phyloP scores from a whole-genome alignment of 2,797 vertebrate species.

The Mormyrops attenuatus region DNA sequence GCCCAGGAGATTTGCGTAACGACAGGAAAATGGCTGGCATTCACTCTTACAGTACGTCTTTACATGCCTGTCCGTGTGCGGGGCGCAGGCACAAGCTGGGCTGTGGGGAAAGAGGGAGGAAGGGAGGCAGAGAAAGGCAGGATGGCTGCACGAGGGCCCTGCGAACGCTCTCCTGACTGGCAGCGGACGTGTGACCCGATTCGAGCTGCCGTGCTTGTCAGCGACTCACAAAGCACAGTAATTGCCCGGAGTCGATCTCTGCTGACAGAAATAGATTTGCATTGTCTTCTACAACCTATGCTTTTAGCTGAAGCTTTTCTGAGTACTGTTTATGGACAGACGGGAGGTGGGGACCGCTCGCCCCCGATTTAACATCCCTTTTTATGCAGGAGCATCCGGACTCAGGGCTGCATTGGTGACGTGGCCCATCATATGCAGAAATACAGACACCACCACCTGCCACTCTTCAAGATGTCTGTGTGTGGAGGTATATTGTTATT shows the following conservation, averaged over 20 bases:
- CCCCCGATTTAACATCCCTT: neutral
- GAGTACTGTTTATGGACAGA: neutral
- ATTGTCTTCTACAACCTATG: constrained; percentile 24
- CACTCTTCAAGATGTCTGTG: neutral
- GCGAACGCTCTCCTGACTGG: constrained; percentile 18
- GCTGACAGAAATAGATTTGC: constrained; percentile 35
- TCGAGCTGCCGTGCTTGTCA: constrained; percentile 23
- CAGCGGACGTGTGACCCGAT: constrained; percentile 17
- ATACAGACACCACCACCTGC: too few relatives aligned
- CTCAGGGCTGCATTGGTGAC: neutral
- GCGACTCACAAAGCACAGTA: constrained; percentile 28
- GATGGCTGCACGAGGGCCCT: constrained; percentile 14
- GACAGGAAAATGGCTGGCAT: neutral
- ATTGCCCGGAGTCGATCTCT: constrained; percentile 29
- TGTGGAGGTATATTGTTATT: neutral
- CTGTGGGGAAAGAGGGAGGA: constrained; percentile 5
- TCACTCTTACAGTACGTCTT: neutral
- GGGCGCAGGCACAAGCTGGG: neutral
- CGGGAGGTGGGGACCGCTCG: neutral
- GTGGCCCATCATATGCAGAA: neutral
- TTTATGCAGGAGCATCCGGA: neutral
- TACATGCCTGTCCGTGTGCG: neutral
- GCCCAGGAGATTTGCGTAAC: neutral
- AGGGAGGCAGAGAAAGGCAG: neutral
- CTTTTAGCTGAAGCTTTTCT: constrained; percentile 9